These are phyloP conservation scores for Geophilus truncorum DNA, from an alignment of 2,888 invertebrate species.

Conservation along the genomic window DNA sequence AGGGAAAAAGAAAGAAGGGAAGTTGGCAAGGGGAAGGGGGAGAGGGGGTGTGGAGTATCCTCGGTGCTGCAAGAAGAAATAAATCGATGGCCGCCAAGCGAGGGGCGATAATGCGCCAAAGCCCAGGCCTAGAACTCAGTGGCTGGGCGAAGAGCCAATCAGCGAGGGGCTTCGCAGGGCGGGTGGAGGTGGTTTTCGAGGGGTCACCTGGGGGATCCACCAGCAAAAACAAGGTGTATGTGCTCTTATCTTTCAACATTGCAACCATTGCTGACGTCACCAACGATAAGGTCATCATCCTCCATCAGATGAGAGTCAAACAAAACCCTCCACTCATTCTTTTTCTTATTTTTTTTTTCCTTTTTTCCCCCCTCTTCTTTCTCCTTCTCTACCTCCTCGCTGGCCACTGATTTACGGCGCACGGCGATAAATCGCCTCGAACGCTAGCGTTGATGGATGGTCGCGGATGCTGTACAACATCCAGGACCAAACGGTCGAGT, in stretches of 20 bases:
- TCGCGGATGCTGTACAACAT: background rate
- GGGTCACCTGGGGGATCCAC: background rate
- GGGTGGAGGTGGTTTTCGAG: background rate
- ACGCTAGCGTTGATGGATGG: background rate
- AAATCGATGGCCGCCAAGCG: background rate
- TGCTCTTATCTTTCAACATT: background rate
- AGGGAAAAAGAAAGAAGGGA: slow-evolving; percentile 34
- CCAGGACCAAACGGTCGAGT: background rate
- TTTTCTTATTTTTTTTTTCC: background rate
- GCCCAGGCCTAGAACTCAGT: background rate
- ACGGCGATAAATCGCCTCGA: background rate
- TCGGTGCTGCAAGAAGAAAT: slow-evolving; percentile 1
- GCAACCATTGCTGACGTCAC: background rate
- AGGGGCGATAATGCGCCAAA: slow-evolving; percentile 13
- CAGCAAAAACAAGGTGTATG: background rate
- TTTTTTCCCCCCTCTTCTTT: background rate
- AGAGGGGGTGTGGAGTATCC: slow-evolving; percentile 38
- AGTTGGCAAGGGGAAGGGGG: slow-evolving; percentile 41
- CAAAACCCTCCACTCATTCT: background rate
- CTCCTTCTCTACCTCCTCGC: background rate
- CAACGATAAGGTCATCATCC: background rate
- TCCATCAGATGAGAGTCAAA: background rate
- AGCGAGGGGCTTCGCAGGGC: background rate
- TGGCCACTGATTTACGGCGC: background rate
- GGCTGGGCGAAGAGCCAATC: background rate